These are phyloP conservation scores for Trichomycterus rosablanca DNA, from an alignment of 2,113 vertebrate species.

Conservation along the genomic window DNA sequence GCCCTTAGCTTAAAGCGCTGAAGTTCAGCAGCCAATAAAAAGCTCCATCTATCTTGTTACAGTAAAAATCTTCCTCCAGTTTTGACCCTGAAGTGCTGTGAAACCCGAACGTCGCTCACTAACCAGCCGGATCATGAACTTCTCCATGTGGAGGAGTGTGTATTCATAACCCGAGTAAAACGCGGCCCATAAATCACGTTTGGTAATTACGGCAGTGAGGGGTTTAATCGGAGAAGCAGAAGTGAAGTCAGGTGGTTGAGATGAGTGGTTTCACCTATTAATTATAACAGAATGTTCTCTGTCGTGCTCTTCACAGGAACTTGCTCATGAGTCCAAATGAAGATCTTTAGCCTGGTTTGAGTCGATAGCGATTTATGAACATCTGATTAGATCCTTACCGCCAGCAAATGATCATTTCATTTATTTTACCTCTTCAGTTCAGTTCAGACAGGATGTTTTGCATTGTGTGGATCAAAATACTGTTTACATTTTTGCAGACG, in stretches of 20 bases:
- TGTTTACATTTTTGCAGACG: no score
- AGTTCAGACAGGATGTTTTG: no score
- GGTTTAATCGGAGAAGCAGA: conserved; percentile 15
- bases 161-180: conserved; percentile 6
- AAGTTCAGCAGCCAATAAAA: no score
- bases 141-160: not conserved
- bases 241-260: conserved; percentile 14
- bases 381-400: not conserved
- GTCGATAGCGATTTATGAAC: no score
- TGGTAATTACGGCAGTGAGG: conserved; percentile 24
- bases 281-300: conserved; percentile 16
- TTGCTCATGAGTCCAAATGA: not conserved
- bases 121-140: conserved; percentile 2
- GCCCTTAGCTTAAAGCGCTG: not conserved
- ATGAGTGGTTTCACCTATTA: conserved; percentile 29
- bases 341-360: not conserved
- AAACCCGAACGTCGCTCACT: not conserved
- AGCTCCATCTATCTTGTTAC: not conserved
- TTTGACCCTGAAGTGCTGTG: not conserved
- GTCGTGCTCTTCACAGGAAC: conserved; percentile 5
- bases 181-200: conserved; percentile 23
- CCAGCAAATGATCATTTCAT: not conserved
- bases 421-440: not conserved
- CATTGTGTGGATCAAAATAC: no score
- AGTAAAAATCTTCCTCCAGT: not conserved